phyloP scores from a whole-genome alignment of 2,888 invertebrate genomes.

The Chalcis sispes region DNA sequence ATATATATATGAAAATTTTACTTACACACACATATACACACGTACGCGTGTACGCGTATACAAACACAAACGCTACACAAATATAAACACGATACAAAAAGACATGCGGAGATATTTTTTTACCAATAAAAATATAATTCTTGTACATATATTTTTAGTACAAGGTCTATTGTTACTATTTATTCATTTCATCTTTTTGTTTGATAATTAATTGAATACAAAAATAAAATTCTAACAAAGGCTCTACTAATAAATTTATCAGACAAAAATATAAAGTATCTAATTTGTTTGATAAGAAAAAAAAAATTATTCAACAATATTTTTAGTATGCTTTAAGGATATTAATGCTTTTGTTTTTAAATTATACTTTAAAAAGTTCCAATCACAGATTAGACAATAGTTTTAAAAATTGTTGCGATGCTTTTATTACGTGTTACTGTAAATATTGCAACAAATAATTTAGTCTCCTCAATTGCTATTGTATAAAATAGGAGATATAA shows the following conservation, averaged over 20 bases:
- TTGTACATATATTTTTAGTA: constrained; percentile 57
- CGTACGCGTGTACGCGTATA: background rate
- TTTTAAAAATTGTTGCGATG: constrained; percentile 48
- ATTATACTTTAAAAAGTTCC: constrained; percentile 47
- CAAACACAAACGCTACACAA: background rate
- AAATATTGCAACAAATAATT: constrained; percentile 46
- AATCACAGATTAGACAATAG: constrained; percentile 41
- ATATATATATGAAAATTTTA: background rate
- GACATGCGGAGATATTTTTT: constrained; percentile 55
- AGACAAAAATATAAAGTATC: constrained; percentile 38
- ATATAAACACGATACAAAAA: constrained; percentile 1
- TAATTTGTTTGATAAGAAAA: constrained; percentile 46
- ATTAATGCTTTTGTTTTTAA: constrained; percentile 45
- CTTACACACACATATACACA: background rate
- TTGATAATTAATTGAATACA: constrained; percentile 51
- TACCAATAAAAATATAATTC: constrained; percentile 41
- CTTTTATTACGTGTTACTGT: constrained; percentile 47
- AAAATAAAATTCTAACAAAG: constrained; percentile 55
- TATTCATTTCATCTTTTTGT: constrained; percentile 38
- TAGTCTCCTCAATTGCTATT: constrained; percentile 44
- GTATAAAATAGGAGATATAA: constrained; percentile 46
- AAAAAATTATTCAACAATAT: constrained; percentile 40
- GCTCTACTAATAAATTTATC: constrained; percentile 48
- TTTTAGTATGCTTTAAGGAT: constrained; percentile 44
- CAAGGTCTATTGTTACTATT: constrained; percentile 50